phyloP scores from a whole-genome alignment of 2,888 invertebrate genomes.

The Microctonus aethiopoides region DNA sequence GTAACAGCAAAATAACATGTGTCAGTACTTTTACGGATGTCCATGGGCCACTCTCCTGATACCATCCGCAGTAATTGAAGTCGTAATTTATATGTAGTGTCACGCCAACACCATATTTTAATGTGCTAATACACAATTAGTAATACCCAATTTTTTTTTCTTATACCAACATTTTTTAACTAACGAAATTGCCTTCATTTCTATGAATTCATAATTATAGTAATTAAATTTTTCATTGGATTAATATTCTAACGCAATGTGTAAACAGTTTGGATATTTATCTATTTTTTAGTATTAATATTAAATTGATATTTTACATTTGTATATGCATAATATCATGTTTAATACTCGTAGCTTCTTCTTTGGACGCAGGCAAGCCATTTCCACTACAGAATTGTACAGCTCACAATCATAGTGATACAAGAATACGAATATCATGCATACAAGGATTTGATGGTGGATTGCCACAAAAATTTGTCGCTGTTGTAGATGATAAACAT shows the following conservation, averaged over 20 bases:
- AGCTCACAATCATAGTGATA: constrained; percentile 86
- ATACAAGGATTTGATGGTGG: constrained; percentile 90
- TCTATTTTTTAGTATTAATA: not conserved
- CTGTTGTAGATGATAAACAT: constrained; percentile 58
- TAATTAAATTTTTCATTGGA: not conserved
- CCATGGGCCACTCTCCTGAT: not conserved
- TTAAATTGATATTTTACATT: not conserved
- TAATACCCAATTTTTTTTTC: constrained; percentile 12
- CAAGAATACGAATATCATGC: constrained; percentile 88
- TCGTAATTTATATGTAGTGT: constrained; percentile 51
- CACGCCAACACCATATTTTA: constrained; percentile 47
- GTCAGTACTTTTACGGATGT: constrained; percentile 29
- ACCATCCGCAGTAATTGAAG: constrained; percentile 49
- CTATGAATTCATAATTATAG: not conserved
- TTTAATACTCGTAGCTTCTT: constrained; percentile 30
- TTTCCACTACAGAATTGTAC: constrained; percentile 90
- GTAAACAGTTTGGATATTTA: not conserved
- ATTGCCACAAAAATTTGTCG: constrained; percentile 84
- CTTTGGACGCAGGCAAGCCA: constrained; percentile 78
- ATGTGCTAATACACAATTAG: constrained; percentile 47
- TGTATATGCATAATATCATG: not conserved
- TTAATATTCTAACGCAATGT: not conserved
- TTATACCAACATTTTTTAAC: not conserved
- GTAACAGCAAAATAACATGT: not conserved
- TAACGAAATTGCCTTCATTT: not conserved